Evolutionary conservation across 2,888 invertebrate genomes (phyloP).

Genomic region (Drosophila macrothrix): DNA sequence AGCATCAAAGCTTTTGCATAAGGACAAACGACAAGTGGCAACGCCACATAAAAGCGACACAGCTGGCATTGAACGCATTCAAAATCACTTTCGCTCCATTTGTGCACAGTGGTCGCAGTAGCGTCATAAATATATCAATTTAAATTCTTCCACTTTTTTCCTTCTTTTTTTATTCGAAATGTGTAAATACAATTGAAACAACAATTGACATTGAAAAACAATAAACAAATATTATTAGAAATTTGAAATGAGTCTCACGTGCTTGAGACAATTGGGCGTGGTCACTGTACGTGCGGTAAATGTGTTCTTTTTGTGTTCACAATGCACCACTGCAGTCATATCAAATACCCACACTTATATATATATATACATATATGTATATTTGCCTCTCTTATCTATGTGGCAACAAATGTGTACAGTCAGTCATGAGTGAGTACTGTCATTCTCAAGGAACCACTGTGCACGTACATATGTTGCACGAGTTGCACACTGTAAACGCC

Average conservation of each 20-base stretch:
- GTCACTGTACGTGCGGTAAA: constrained; percentile 27
- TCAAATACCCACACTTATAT: not conserved
- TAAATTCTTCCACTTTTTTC: not conserved
- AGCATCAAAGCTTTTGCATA: constrained; percentile 52
- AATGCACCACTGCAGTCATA: constrained; percentile 45
- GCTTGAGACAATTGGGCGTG: constrained; percentile 7
- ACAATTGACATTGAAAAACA: not conserved
- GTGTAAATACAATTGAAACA: not conserved
- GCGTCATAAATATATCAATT: not conserved
- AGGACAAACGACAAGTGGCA: constrained; percentile 62
- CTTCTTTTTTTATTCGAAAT: not conserved
- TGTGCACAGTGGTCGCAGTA: constrained; percentile 37
- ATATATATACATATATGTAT: not conserved
- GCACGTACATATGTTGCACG: constrained; percentile 35
- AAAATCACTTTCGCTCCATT: constrained; percentile 60
- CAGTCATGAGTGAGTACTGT: constrained; percentile 9
- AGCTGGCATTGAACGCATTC: constrained; percentile 56
- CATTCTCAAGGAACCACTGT: constrained; percentile 29
- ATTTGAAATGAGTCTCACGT: constrained; percentile 29
- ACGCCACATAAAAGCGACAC: constrained; percentile 19
- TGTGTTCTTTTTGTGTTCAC: constrained; percentile 24
- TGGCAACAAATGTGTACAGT: not conserved
- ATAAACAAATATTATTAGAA: not conserved
- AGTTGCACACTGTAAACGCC: constrained; percentile 50
- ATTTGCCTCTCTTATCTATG: constrained; percentile 26